Conservation (phyloP, 2,113 vertebrate species). For the Gymnarchus niloticus region DNA sequence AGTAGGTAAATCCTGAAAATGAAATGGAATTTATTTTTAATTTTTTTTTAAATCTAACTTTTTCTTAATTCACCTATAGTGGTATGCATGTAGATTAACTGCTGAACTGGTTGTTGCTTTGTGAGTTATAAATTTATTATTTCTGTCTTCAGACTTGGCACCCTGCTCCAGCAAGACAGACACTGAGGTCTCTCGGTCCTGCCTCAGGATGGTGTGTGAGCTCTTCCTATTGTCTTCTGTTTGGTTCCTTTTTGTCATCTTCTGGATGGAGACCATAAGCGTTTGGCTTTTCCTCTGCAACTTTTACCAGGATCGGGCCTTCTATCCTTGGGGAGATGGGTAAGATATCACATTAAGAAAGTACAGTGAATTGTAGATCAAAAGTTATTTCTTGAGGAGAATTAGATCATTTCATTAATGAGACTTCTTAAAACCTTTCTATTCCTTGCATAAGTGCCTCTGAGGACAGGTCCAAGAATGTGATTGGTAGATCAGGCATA, state of each 20-base stretch:
- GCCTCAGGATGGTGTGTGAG: constrained; percentile 65
- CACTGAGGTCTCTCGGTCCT: background rate
- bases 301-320: constrained; percentile 63
- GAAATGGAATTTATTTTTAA: background rate
- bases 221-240: constrained; percentile 64
- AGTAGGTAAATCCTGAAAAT: background rate
- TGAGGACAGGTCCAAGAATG: background rate
- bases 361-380: background rate
- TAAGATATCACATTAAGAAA: constrained; percentile 30
- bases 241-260: constrained; percentile 71
- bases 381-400: background rate
- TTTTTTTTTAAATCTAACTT: background rate
- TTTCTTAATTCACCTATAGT: background rate
- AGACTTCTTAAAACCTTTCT: background rate
- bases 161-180: background rate
- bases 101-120: no score
- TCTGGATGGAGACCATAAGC: constrained; percentile 73
- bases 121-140: no score
- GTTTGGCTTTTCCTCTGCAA: constrained; percentile 71
- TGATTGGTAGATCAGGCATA: background rate
- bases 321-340: constrained; percentile 67
- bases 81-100: background rate
- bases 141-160: background rate
- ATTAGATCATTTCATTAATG: background rate
- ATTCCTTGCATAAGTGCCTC: background rate